phyloP scores from a whole-genome alignment of 1,140 invertebrate genomes.

The Thrips palmi region DNA sequence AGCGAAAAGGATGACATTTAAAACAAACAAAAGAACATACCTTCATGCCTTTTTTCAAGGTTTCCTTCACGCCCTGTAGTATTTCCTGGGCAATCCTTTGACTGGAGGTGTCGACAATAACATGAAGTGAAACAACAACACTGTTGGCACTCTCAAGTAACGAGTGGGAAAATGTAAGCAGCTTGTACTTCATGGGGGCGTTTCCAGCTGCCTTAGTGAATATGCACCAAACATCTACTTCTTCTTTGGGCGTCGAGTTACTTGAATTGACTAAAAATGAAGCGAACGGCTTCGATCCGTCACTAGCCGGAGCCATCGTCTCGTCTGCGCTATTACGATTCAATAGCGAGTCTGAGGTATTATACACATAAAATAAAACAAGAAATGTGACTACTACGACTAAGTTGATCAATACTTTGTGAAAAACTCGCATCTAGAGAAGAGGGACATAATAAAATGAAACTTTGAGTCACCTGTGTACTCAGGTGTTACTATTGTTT shows the following conservation, averaged over 20 bases:
- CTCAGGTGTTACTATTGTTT: too few relatives aligned
- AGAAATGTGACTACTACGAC: constrained; percentile 6
- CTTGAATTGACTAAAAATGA: background rate
- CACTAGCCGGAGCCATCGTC: background rate
- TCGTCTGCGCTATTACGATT: background rate
- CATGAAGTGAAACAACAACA: constrained; percentile 39
- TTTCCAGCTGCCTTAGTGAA: constrained; percentile 38
- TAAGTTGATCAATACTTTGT: constrained; percentile 12
- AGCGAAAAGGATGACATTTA: background rate
- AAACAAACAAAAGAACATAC: constrained; percentile 18
- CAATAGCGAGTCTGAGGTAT: background rate
- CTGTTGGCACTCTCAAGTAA: constrained; percentile 28
- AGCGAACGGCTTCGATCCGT: background rate
- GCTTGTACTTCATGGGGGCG: constrained; percentile 35
- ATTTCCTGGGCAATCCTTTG: constrained; percentile 36
- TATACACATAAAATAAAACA: constrained; percentile 10
- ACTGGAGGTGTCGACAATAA: constrained; percentile 47
- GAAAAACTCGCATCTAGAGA: constrained; percentile 9
- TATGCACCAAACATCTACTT: constrained; percentile 30
- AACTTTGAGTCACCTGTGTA: too few relatives aligned
- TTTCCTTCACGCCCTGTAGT: constrained; percentile 23
- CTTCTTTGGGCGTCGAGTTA: constrained; percentile 10
- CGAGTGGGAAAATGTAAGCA: constrained; percentile 34
- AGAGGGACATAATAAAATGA: too few relatives aligned
- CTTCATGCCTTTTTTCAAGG: constrained; percentile 25